These are phyloP conservation scores for Amphimallon solstitiale DNA, from an alignment of 2,888 invertebrate genomes.

Conservation along the genomic window DNA sequence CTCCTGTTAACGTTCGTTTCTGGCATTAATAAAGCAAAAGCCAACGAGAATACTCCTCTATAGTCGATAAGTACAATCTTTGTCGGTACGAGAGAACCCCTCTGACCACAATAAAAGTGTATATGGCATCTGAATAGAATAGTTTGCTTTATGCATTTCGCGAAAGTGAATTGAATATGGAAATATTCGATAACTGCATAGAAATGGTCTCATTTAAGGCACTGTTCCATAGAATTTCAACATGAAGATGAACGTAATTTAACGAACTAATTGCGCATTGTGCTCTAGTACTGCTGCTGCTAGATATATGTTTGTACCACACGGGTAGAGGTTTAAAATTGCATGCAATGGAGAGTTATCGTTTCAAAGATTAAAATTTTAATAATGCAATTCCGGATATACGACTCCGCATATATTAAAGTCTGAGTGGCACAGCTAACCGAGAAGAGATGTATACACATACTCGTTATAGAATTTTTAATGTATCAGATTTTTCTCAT, in stretches of 20 bases:
- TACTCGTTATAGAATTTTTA: slow-evolving; percentile 4
- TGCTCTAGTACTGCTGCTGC: slow-evolving; percentile 7
- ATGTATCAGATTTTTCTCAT: slow-evolving; percentile 14
- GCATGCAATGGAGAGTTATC: slow-evolving; percentile 25
- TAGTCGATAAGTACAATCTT: slow-evolving; percentile 14
- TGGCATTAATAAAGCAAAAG: slow-evolving; percentile 14
- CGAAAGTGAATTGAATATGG: slow-evolving; percentile 41
- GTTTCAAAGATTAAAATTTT: slow-evolving; percentile 32
- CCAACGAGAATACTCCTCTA: slow-evolving; percentile 11
- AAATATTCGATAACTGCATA: slow-evolving; percentile 42
- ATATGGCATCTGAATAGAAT: slow-evolving; percentile 23
- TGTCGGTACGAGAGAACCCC: slow-evolving; percentile 25
- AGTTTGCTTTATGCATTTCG: slow-evolving; percentile 37
- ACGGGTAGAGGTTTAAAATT: slow-evolving; percentile 16
- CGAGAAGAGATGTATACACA: neutral
- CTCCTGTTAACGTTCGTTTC: neutral
- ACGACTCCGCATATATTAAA: slow-evolving; percentile 23
- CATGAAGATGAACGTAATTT: slow-evolving; percentile 36
- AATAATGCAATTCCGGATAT: slow-evolving; percentile 33
- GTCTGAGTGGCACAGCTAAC: neutral
- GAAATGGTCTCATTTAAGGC: slow-evolving; percentile 37
- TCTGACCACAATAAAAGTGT: slow-evolving; percentile 10
- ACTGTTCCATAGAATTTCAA: slow-evolving; percentile 36
- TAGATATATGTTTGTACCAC: neutral
- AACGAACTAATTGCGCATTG: slow-evolving; percentile 36